Base-by-base conservation (phyloP, 2,888 invertebrate species). In the Escarpia spicata region DNA sequence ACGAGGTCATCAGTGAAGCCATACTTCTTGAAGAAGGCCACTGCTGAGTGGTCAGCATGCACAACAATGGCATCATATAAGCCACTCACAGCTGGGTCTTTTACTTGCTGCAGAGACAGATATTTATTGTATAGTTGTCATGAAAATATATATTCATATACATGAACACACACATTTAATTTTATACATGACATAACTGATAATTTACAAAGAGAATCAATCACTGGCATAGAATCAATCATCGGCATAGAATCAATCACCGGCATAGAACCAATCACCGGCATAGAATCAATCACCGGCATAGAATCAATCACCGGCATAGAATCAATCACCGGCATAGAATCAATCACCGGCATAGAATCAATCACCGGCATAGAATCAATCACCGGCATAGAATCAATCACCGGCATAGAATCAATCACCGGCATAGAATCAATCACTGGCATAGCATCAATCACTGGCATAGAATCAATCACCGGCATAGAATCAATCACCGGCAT, bases 1-100 rank as follows among this genome's bases (percentile, higher is more conserved):
- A 96, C 95, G 58, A 96, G 94, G 94, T 96, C 96, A 94, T 96
- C 96, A 58, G 96, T 95, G 94, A 96, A 96, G 4, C 94, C 96
- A 95, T 95, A 96, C 92, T 96, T 95, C 91, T 95, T 94, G 94
- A 96, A 96, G 94, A 96, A 96, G 0, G 96, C 95, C 6, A 96
- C 94, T 52, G 96, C 96, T 45, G 95, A 94, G 93, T 95, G 95
- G 93, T 96, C 96, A 58, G 96, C 96, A 94, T 96, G 96, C 0
- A 96, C 96, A 44, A 96, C 96, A 1, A 96, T 95, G 19, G 96
- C 96, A 93, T 96, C 96, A 94, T 96, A 96, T 37, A 95, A 95
- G 26, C 96, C 96, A 2, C 96, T 96, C 43, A 96, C 95, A 44
- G 95, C 94, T 1, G 96, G 95, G 92, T 96, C 96, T 91, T 96